Percentiles rank a stretch among this genome's conserved stretches.
Evolutionary conservation across 23 tunicate species (phyloP).

Genomic region (Trididemnum clinides): DNA sequence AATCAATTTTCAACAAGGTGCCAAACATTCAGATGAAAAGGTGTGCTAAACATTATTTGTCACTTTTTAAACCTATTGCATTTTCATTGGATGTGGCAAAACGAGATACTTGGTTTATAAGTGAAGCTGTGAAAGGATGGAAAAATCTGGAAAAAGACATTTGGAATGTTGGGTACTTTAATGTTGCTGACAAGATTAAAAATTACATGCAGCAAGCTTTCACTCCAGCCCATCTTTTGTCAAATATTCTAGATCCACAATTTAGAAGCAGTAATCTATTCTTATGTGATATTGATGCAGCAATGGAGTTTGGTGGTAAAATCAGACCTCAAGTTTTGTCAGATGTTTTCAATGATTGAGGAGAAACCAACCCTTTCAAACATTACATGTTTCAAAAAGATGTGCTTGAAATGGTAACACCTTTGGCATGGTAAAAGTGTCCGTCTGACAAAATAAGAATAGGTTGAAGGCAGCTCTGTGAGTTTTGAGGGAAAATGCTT

Average conservation of each 20-base stretch:
- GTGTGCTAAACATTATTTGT: neutral
- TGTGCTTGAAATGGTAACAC: neutral
- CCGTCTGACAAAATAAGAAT: neutral
- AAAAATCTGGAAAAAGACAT: neutral
- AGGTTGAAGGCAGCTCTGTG: neutral
- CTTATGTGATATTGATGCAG: neutral
- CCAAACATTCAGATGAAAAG: neutral
- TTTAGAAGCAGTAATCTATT: neutral
- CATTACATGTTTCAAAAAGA: neutral
- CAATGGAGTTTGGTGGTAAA: neutral
- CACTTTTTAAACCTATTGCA: neutral
- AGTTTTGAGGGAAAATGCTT: neutral
- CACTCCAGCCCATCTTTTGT: conserved; percentile 17
- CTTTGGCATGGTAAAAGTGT: neutral
- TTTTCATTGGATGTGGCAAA: neutral
- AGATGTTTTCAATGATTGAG: neutral
- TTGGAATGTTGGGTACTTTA: neutral
- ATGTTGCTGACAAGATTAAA: neutral
- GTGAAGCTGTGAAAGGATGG: conserved; percentile 14
- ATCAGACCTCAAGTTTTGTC: neutral
- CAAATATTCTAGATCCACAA: neutral
- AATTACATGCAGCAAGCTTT: neutral
- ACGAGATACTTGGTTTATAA: neutral
- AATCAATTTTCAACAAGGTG: conserved; percentile 1
- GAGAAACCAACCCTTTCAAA: neutral